phyloP scores from a whole-genome alignment of 2,797 vertebrate genomes.

The Rhynchonycteris naso region DNA sequence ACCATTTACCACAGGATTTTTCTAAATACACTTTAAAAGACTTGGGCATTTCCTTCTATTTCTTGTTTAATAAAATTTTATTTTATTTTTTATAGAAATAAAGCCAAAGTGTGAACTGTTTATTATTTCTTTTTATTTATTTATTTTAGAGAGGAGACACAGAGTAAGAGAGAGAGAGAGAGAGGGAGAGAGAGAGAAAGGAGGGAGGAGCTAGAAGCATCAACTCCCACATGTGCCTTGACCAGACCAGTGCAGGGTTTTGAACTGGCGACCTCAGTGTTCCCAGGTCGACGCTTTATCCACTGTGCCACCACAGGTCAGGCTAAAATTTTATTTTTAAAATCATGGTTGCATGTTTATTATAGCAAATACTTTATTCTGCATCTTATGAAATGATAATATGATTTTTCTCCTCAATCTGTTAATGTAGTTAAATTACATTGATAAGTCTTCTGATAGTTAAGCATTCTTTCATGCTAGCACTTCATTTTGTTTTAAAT shows the following conservation, averaged over 20 bases:
- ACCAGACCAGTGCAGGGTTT: too few relatives aligned
- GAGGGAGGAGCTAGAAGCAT: too few relatives aligned
- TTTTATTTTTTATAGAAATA: too few relatives aligned
- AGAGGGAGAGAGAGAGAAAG: too few relatives aligned
- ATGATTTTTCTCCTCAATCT: not conserved
- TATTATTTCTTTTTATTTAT: too few relatives aligned
- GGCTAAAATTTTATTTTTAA: conserved; percentile 47
- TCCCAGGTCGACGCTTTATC: too few relatives aligned
- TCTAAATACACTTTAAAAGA: conserved; percentile 7
- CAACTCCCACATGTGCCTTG: too few relatives aligned
- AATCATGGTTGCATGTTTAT: not conserved
- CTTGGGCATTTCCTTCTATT: not conserved
- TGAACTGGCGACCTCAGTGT: too few relatives aligned
- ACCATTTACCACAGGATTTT: not conserved
- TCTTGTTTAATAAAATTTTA: conserved; percentile 41
- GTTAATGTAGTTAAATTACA: conserved; percentile 17
- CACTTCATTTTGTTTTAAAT: conserved; percentile 53
- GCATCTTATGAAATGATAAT: not conserved
- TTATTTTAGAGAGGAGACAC: too few relatives aligned
- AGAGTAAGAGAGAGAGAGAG: too few relatives aligned
- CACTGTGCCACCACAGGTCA: too few relatives aligned
- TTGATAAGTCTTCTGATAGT: conserved; percentile 10
- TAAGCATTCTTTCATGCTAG: conserved; percentile 22
- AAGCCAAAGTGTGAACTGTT: too few relatives aligned
- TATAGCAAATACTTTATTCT: not conserved